These are phyloP conservation scores for Perithous albicinctus DNA, from an alignment of 2,888 invertebrate species.

Conservation along the genomic window DNA sequence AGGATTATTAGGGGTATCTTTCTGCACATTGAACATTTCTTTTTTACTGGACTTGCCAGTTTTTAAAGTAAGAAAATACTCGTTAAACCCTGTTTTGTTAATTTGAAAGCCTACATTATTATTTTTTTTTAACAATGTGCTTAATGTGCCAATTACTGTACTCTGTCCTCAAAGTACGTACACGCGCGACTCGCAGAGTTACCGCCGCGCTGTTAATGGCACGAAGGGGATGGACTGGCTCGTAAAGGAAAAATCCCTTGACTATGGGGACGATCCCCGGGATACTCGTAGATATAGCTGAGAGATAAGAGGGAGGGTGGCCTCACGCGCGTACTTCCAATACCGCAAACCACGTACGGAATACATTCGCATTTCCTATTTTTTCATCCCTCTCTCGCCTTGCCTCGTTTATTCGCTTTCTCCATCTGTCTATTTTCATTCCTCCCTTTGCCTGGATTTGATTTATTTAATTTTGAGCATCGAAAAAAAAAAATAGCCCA, in stretches of 20 bases:
- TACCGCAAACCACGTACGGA: constrained; percentile 47
- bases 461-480: constrained; percentile 80
- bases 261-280: constrained; percentile 75
- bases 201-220: constrained; percentile 40
- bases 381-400: constrained; percentile 11
- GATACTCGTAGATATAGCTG: constrained; percentile 76
- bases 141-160: constrained; percentile 1
- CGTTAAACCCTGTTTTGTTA: too few relatives aligned
- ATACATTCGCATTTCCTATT: constrained; percentile 35
- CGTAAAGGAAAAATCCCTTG: constrained; percentile 76
- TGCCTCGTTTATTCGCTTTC: constrained; percentile 39
- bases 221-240: constrained; percentile 51
- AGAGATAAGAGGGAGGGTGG: constrained; percentile 74
- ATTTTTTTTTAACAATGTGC: not conserved
- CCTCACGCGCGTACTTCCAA: constrained; percentile 20
- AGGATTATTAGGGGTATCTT: too few relatives aligned
- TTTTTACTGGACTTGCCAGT: too few relatives aligned
- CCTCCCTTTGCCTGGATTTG: constrained; percentile 67
- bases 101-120: too few relatives aligned
- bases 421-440: constrained; percentile 37
- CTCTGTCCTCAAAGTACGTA: not conserved
- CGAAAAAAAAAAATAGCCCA: too few relatives aligned
- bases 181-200: not conserved
- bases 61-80: too few relatives aligned
- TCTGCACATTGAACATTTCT: too few relatives aligned